These are phyloP conservation scores for Parauchenoglanis ngamensis DNA, from an alignment of 2,797 vertebrate genomes.

Conservation along the genomic window DNA sequence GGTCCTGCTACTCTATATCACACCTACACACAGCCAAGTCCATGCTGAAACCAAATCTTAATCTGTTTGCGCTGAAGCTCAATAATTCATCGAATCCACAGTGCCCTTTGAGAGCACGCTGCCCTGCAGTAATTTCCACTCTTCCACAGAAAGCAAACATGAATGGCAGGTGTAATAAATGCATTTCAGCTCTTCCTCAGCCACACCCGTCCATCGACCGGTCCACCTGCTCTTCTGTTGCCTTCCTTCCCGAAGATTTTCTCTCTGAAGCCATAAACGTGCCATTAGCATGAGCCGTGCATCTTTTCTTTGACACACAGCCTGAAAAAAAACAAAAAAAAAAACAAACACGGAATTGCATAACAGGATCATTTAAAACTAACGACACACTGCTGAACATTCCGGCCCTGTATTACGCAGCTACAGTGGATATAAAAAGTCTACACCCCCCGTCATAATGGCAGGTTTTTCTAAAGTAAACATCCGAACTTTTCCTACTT, in stretches of 20 bases:
- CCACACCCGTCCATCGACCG: conserved; percentile 20
- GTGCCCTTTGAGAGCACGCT: conserved; percentile 23
- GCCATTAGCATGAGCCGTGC: conserved; percentile 21
- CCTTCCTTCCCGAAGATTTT: not conserved
- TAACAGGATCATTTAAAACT: conserved; percentile 43
- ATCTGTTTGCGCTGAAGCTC: conserved; percentile 33
- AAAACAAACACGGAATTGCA: conserved; percentile 25
- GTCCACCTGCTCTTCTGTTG: not conserved
- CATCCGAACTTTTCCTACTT: no score
- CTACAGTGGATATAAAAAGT: no score
- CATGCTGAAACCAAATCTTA: conserved; percentile 25
- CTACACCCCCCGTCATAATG: no score
- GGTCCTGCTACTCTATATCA: not conserved
- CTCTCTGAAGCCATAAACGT: conserved; percentile 27
- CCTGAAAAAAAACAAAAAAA: conserved; percentile 16
- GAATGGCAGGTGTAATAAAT: conserved; percentile 21
- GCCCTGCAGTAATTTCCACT: conserved; percentile 24
- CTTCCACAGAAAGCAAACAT: conserved; percentile 26
- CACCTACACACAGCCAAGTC: not conserved
- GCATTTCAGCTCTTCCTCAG: not conserved
- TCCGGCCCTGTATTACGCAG: not conserved
- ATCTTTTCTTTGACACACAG: conserved; percentile 15
- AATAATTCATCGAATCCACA: conserved; percentile 33
- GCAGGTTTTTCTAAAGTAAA: no score
- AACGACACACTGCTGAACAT: conserved; percentile 31